Evolutionary conservation across 2,888 invertebrate genomes (phyloP).

Genomic region (Parascotia fuliginaria): DNA sequence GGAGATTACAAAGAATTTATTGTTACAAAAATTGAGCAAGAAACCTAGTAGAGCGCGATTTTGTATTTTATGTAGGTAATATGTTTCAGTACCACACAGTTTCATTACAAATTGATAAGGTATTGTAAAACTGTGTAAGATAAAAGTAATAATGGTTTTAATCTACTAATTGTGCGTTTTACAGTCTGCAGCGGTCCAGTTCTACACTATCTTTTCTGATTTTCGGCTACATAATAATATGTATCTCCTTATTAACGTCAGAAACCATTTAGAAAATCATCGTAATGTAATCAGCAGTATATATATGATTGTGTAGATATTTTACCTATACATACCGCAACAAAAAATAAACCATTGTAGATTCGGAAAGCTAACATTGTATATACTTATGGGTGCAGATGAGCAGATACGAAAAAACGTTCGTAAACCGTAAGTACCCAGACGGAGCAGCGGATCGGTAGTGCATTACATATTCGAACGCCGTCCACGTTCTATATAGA

Average conservation of each 20-base stretch:
- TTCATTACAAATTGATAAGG: slow-evolving; percentile 4
- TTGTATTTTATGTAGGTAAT: slow-evolving; percentile 17
- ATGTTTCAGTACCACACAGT: slow-evolving; percentile 4
- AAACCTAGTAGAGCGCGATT: slow-evolving; percentile 21
- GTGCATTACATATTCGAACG: slow-evolving; percentile 76
- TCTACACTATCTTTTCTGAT: no score
- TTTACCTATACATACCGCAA: no score
- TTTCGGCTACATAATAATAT: no score
- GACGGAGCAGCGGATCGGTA: slow-evolving; percentile 25
- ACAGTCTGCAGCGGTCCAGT: no score
- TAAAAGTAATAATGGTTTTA: no score
- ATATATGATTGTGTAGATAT: no score
- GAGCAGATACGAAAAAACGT: neutral
- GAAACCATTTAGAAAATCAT: no score
- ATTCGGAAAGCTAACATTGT: neutral
- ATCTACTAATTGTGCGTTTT: no score
- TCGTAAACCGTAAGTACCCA: slow-evolving; percentile 25
- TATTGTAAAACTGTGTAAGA: neutral
- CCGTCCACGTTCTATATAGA: slow-evolving; percentile 79
- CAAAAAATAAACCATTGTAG: neutral
- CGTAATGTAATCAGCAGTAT: no score
- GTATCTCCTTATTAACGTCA: no score
- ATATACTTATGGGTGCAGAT: neutral
- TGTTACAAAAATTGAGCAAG: slow-evolving; percentile 36
- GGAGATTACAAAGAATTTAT: slow-evolving; percentile 55